A percentile compares a stretch with the other conserved stretches of the same genome.
Conservation (phyloP, 37 sponge, comb jelly and placozoan species). For the Tethya wilhelma region DNA sequence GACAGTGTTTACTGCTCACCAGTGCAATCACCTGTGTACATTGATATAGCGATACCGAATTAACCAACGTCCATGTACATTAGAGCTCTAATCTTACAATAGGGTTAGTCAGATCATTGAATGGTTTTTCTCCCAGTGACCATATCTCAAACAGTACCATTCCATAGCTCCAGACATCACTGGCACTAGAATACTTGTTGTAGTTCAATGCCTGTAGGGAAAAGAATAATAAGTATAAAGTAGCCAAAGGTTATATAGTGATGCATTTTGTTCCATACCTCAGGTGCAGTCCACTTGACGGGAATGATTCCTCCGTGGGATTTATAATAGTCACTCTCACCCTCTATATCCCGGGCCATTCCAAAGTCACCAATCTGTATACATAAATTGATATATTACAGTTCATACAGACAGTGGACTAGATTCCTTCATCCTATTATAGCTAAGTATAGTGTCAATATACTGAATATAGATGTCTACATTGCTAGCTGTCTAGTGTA, state of each 20-base stretch:
- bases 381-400: not conserved
- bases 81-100: conserved; percentile 38
- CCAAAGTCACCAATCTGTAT: conserved; percentile 83
- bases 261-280: conserved; percentile 37
- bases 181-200: conserved; percentile 62
- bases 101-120: conserved; percentile 62
- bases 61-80: not conserved
- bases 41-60: not conserved
- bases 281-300: conserved; percentile 77
- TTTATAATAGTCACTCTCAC: conserved; percentile 53
- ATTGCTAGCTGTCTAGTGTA: too few relatives aligned
- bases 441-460: too few relatives aligned
- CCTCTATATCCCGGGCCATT: conserved; percentile 64
- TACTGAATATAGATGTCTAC: too few relatives aligned
- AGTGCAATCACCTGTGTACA: conserved; percentile 50
- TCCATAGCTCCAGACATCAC: conserved; percentile 78
- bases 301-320: conserved; percentile 73
- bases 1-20: conserved; percentile 67
- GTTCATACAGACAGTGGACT: too few relatives aligned
- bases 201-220: conserved; percentile 50
- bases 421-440: too few relatives aligned
- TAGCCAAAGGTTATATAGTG: too few relatives aligned
- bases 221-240: not conserved
- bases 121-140: conserved; percentile 64
- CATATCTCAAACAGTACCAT: conserved; percentile 72